Evolutionary conservation across 2,113 vertebrate species (phyloP).

Genomic region (Pelecanoides urinatrix): DNA sequence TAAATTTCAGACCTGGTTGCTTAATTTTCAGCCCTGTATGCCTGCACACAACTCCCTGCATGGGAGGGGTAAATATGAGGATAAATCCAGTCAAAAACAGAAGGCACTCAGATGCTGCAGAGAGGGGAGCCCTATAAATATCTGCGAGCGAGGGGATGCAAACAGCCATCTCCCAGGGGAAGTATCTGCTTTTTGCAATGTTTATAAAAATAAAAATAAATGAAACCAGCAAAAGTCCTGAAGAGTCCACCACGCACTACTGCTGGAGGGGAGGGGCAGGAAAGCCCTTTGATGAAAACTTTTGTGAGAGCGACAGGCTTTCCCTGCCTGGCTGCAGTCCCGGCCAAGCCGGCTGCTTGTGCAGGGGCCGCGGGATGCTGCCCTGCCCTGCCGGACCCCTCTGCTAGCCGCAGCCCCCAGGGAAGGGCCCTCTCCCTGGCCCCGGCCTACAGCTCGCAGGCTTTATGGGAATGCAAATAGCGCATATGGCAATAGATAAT

Average conservation of each 20-base stretch:
- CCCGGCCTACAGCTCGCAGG: neutral
- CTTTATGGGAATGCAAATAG: neutral
- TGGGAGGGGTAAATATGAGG: neutral
- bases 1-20: neutral
- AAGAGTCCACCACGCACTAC: neutral
- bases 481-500: neutral
- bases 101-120: neutral
- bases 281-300: slow-evolving; percentile 12
- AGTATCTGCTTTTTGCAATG: neutral
- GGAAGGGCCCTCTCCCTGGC: neutral
- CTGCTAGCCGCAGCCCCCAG: neutral
- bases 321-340: neutral
- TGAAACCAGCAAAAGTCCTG: neutral
- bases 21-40: neutral
- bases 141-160: neutral
- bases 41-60: neutral
- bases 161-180: neutral
- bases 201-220: neutral
- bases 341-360: neutral
- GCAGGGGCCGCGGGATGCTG: neutral
- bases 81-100: neutral
- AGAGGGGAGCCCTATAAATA: neutral
- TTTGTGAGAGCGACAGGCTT: neutral
- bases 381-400: neutral
- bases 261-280: neutral